These are phyloP conservation scores for Dolichotis patagonum DNA, from an alignment of 2,113 vertebrate species.

Conservation along the genomic window DNA sequence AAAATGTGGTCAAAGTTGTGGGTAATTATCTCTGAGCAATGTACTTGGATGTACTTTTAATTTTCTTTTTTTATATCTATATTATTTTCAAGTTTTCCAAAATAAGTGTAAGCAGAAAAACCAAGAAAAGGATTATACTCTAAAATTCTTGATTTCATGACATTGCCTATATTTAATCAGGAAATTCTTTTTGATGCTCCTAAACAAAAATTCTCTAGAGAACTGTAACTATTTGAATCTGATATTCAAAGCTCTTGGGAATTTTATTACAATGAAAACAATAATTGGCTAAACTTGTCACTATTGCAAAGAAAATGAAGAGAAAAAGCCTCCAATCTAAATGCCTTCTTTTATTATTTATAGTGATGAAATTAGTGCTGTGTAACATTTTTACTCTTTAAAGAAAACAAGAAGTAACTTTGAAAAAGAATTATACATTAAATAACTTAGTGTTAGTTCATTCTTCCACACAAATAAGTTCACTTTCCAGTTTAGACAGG, in stretches of 20 bases:
- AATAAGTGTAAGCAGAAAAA: not conserved
- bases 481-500: constrained; percentile 55
- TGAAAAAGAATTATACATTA: constrained; percentile 26
- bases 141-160: not conserved
- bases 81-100: constrained; percentile 34
- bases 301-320: not conserved
- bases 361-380: not conserved
- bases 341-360: not conserved
- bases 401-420: constrained; percentile 38
- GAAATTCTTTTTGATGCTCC: not conserved
- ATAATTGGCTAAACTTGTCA: not conserved
- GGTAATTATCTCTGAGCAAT: not conserved
- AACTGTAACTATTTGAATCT: not conserved
- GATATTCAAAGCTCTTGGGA: not conserved
- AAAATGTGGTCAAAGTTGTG: constrained; percentile 2
- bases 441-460: constrained; percentile 57
- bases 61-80: not conserved
- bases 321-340: not conserved
- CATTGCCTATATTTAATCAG: not conserved
- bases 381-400: not conserved
- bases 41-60: not conserved
- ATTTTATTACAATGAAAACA: not conserved
- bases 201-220: not conserved
- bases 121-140: not conserved
- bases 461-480: constrained; percentile 39